Evolutionary conservation across 2,113 vertebrate species (phyloP), one percentile per base, ranked within the genome.

Genomic region (Zapornia atra): DNA sequence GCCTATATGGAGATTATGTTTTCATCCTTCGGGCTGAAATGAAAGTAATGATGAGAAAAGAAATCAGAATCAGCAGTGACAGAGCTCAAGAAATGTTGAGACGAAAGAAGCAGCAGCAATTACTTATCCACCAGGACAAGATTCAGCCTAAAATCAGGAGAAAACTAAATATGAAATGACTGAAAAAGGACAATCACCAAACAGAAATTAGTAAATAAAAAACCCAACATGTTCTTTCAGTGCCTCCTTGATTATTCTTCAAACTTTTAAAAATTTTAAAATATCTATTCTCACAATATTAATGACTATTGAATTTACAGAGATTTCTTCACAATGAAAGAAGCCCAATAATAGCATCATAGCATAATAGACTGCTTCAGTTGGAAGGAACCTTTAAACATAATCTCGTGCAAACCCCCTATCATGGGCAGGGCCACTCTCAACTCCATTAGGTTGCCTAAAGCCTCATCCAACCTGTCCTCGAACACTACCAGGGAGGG

Each of bases 1-100:
- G 51, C 28, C 18, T 66, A 25, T 48, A 80, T 73, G 68, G 66
- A 88, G 36, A 73, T 90, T 86, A 53, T 65, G 7, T 95, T 93
- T 94, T 75, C 36, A 87, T 54, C 51, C 60, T 93, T 88, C 71
- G 60, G 40, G 50, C 68, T 66, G 71, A 90, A 95, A 88, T 80
- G 14, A 88, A 93, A 90, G 42, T 66, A 91, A 65, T 22, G 40
- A 90, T 83, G 50, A 92, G 50, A 87, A 75, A 82, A 88, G 8
- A 88, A 95, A 83, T 72, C 64, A 92, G 46, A 80, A 92, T 70
- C 71, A 81, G 50, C 50, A 66, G 54, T 77, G 50, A 70, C 46
- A 92, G 71, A 90, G 44, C 66, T 92, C 54, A 93, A 76, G 36
- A 90, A 85, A 82, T 69, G 21, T 34, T 88, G 63, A 93, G 54